A percentile compares a stretch with the other conserved stretches of the same genome.
phyloP scores from a whole-genome alignment of 2,797 vertebrate genomes.

The Pterois miles region DNA sequence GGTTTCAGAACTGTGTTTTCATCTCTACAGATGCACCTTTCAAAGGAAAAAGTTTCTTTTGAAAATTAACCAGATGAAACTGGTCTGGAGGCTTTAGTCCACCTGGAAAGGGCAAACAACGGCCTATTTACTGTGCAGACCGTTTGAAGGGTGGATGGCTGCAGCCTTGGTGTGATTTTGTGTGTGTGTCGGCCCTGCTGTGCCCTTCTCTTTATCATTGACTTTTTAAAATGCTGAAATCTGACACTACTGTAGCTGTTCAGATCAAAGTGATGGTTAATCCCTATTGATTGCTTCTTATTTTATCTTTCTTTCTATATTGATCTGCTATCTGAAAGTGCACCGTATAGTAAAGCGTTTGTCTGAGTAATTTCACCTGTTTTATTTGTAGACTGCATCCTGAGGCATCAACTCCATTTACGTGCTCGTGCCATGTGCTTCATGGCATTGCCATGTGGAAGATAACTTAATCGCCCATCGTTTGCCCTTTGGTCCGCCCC shows the following conservation, averaged over 20 bases:
- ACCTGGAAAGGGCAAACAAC: constrained; percentile 45
- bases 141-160: constrained; percentile 29
- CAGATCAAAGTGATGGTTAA: constrained; percentile 37
- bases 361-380: constrained; percentile 12
- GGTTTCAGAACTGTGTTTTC: constrained; percentile 21
- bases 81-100: constrained; percentile 33
- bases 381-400: constrained; percentile 36
- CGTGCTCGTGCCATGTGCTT: not conserved
- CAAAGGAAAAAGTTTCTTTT: constrained; percentile 32
- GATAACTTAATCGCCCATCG: constrained; percentile 30
- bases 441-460: constrained; percentile 53
- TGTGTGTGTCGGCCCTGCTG: constrained; percentile 6
- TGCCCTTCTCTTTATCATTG: constrained; percentile 34
- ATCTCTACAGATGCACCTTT: constrained; percentile 34
- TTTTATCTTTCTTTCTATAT: constrained; percentile 17
- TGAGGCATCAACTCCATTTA: constrained; percentile 22
- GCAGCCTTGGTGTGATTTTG: constrained; percentile 7
- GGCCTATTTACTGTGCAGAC: constrained; percentile 25
- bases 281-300: constrained; percentile 33
- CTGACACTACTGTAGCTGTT: not conserved
- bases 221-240: constrained; percentile 24
- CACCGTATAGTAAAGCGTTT: not conserved
- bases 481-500: constrained; percentile 2
- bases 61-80: constrained; percentile 38
- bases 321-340: constrained; percentile 4